Evolutionary conservation across 92 coral and sea anemone species (phyloP).

Genomic region (Parazoanthus atlanticus): DNA sequence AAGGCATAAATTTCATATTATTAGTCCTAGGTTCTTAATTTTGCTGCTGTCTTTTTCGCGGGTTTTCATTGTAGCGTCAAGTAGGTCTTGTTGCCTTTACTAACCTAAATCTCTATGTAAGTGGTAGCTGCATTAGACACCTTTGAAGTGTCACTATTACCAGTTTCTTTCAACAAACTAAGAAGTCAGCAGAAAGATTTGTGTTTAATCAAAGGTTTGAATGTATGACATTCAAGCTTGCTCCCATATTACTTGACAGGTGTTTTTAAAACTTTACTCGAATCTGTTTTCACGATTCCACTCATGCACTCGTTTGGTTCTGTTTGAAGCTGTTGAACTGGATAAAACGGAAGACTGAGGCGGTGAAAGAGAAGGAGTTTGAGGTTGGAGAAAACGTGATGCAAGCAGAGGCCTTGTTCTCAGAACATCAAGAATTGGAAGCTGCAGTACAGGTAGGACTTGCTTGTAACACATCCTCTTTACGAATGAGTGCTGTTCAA

Average conservation of each 20-base stretch:
- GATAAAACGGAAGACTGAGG: conserved; percentile 75
- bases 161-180: not conserved
- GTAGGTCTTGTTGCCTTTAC: too few species aligned
- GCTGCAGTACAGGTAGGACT: conserved; percentile 77
- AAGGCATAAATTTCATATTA: too few species aligned
- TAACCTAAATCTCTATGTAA: too few species aligned
- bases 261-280: not conserved
- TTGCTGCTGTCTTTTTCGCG: too few species aligned
- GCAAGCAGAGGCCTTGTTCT: conserved; percentile 71
- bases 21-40: too few species aligned
- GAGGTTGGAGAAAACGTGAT: conserved; percentile 79
- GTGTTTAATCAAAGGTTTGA: not conserved
- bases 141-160: not conserved
- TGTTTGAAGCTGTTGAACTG: conserved; percentile 72
- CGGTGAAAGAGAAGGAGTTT: conserved; percentile 63
- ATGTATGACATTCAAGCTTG: not conserved
- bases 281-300: not conserved
- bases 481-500: not conserved
- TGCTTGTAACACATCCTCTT: not conserved
- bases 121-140: too few species aligned
- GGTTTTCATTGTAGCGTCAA: too few species aligned
- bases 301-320: not conserved
- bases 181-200: not conserved
- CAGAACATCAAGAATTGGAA: conserved; percentile 74
- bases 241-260: not conserved